These are phyloP conservation scores for Salticus scenicus DNA, from an alignment of 2,888 invertebrate genomes.

Conservation along the genomic window DNA sequence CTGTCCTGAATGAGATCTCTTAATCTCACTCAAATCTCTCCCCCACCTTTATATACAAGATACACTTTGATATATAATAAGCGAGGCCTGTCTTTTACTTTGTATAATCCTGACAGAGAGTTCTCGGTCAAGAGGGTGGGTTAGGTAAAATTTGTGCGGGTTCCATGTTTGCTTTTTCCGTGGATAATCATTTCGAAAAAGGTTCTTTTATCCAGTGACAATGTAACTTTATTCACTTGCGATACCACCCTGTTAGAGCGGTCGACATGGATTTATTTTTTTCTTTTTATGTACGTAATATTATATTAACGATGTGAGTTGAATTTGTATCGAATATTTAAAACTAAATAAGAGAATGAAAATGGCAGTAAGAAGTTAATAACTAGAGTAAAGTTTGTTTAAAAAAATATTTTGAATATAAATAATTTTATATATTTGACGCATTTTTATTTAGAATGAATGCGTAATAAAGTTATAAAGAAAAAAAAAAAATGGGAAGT, in stretches of 20 bases:
- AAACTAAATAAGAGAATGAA: too few relatives aligned
- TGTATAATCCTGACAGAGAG: conserved; percentile 32
- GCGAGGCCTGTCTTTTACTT: conserved; percentile 13
- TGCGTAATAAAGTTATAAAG: too few relatives aligned
- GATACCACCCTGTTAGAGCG: background rate
- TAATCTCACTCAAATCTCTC: conserved; percentile 53
- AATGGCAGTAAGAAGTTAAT: too few relatives aligned
- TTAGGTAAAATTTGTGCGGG: conserved; percentile 28
- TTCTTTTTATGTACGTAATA: too few relatives aligned
- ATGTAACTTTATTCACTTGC: background rate
- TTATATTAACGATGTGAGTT: too few relatives aligned
- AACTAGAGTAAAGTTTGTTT: too few relatives aligned
- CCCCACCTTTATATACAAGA: background rate
- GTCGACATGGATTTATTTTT: too few relatives aligned
- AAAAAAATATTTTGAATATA: too few relatives aligned
- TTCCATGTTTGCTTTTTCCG: conserved; percentile 60
- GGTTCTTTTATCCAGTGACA: conserved; percentile 42
- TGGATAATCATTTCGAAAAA: conserved; percentile 65
- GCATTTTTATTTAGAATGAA: too few relatives aligned
- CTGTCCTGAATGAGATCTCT: conserved; percentile 26
- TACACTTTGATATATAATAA: conserved; percentile 52
- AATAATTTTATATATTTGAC: too few relatives aligned
- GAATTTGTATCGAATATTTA: too few relatives aligned
- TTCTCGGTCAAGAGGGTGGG: conserved; percentile 55
- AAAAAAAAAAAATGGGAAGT: too few relatives aligned